phyloP scores from a whole-genome alignment of 2,113 vertebrate species.

The Psammodynastes pulverulentus region DNA sequence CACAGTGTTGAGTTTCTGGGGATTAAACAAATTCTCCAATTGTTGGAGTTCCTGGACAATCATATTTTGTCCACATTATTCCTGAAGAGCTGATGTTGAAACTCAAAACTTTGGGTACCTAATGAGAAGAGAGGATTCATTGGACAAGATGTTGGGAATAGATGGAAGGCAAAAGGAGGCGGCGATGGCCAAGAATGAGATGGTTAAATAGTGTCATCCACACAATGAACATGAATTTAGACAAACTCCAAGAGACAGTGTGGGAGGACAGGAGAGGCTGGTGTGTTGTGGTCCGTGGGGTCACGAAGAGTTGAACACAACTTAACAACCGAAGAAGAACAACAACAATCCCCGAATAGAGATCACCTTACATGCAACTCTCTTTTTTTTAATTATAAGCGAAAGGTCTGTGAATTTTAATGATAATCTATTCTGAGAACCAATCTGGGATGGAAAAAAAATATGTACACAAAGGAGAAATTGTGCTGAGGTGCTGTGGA shows the following conservation, averaged over 20 bases:
- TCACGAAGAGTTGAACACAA: no score
- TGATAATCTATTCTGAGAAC: not conserved
- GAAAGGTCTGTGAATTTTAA: not conserved
- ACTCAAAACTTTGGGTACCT: not conserved
- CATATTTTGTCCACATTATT: not conserved
- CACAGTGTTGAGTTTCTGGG: not conserved
- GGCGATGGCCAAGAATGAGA: not conserved
- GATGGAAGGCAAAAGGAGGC: not conserved
- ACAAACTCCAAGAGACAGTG: not conserved
- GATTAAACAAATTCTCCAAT: not conserved
- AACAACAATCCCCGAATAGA: not conserved
- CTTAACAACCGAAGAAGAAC: no score
- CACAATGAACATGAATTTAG: not conserved
- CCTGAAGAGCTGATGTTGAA: not conserved
- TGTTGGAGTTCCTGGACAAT: not conserved
- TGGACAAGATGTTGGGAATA: not conserved
- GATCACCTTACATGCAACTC: not conserved
- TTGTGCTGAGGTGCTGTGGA: not conserved
- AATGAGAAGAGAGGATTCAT: not conserved
- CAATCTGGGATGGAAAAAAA: not conserved
- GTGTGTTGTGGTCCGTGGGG: no score
- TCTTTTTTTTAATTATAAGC: not conserved
- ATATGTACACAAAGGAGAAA: not conserved
- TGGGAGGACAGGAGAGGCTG: not conserved
- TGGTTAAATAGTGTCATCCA: not conserved